These are phyloP conservation scores for Cyprinodon tularosa DNA, from an alignment of 2,113 vertebrate species.

Conservation along the genomic window DNA sequence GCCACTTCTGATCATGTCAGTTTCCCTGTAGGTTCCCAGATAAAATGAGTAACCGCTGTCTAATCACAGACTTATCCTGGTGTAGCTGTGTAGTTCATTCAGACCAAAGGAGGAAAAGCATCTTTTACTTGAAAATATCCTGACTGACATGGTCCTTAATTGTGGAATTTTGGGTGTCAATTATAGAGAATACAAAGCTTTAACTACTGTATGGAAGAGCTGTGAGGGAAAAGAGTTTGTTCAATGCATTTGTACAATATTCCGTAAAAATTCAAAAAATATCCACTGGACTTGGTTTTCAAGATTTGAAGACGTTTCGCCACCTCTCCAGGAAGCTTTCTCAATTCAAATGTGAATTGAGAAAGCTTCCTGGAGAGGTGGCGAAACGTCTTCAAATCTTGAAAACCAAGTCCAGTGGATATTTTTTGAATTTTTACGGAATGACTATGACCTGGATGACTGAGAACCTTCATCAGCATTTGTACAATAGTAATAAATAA, in stretches of 20 bases:
- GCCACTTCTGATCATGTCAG: constrained; percentile 1
- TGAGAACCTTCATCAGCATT: too few species aligned
- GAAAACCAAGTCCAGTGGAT: too few species aligned
- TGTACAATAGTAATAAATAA: neutral
- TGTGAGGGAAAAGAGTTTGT: neutral
- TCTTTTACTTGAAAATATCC: constrained; percentile 2
- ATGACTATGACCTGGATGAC: too few species aligned
- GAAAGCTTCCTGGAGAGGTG: too few species aligned
- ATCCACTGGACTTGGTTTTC: too few species aligned
- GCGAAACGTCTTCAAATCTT: too few species aligned
- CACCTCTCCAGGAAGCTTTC: too few species aligned
- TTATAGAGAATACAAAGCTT: neutral
- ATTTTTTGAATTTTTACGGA: too few species aligned
- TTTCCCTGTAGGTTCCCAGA: constrained; percentile 9
- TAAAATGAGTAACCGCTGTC: constrained; percentile 26
- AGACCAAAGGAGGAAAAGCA: constrained; percentile 10
- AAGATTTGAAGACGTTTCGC: too few species aligned
- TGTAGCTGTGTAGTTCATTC: constrained; percentile 2
- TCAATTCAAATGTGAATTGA: too few species aligned
- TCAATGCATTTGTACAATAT: neutral
- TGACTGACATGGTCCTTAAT: constrained; percentile 1
- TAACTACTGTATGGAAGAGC: neutral
- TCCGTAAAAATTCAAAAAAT: too few species aligned
- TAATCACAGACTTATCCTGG: constrained; percentile 19
- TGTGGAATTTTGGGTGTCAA: neutral